Base-by-base conservation (phyloP, 2,888 invertebrate species). In the Hedychridium roseum region DNA sequence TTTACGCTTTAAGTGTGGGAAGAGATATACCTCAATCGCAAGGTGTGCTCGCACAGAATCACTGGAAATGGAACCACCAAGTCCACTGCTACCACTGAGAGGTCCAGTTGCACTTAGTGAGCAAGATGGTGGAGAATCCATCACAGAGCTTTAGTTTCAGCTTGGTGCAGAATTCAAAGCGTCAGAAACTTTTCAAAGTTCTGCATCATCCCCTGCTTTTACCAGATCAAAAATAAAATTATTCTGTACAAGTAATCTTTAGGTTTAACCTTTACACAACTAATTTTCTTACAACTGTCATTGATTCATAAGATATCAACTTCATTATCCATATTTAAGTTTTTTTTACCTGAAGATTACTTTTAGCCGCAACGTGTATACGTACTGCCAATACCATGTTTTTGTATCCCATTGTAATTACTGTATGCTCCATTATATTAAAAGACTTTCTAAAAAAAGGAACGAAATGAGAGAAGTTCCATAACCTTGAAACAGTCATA, bases 101-200 rank as follows among this genome's bases (percentile, higher is more conserved):
- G 88, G 87, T 66, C 85, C 86, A 78, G 89, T 88, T 63, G 88
- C 88, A 81, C 87, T 87, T 75, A 87, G 85, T 64, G 88, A 88
- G 79, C 87, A 88, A 60, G 87, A 86, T 73, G 89, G 88, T 74
- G 89, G 89, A 69, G 89, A 89, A 83, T 90, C 89, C 90, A 90
- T 90, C 60, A 71, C 62, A 60, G 51, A 21, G 37, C 35, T 21
- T 45, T 46, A 53, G 34, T 47, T 55, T 45, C 30, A 35, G 26
- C 41, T 59, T 57, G 53, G 46, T 56, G 50, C 28, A 54, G 44
- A 45, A 53, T 63, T 54, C 59, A 68, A 42, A 57, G 45, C 50
- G 59, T 55, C 67, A 62, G 57, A 58, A 61, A 64, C 44, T 63
- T 67, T 54, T 66, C 64, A 43, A 64, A 57, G 43, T 67, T 70